phyloP scores from a whole-genome alignment of 2,113 vertebrate species.

The Loxodonta africana region DNA sequence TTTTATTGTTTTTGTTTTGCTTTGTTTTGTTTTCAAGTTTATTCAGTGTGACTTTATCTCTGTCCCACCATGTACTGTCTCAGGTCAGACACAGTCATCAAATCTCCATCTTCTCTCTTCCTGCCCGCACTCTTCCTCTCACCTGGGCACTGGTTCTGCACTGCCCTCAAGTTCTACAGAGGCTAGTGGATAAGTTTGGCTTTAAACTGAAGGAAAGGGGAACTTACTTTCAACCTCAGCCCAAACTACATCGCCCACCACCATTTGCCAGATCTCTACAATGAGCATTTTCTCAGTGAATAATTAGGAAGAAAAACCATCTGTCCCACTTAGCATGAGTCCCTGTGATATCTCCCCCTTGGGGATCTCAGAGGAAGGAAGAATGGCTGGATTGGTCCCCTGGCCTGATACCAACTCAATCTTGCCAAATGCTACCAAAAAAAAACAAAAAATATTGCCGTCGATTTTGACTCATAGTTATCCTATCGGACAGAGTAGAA shows the following conservation, averaged over 20 bases:
- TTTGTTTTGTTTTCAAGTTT: neutral
- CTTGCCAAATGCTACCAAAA: neutral
- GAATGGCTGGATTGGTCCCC: neutral
- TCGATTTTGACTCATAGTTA: neutral
- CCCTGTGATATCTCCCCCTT: neutral
- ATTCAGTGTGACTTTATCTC: neutral
- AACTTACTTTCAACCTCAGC: neutral
- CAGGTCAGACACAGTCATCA: neutral
- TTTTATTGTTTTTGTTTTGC: neutral
- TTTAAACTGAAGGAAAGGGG: neutral
- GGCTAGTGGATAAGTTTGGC: neutral
- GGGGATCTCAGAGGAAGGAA: neutral
- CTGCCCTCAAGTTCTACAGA: neutral
- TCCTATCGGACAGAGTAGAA: no score
- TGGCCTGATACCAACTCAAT: neutral
- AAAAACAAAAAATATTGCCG: no score
- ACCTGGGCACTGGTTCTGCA: rapidly evolving
- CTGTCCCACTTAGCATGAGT: neutral
- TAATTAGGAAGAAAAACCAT: neutral
- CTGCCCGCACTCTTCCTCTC: neutral
- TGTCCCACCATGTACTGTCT: neutral
- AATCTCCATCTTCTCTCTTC: neutral
- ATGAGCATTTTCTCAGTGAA: neutral
- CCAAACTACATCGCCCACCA: neutral
- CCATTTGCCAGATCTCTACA: neutral